Evolutionary conservation across 1,140 invertebrate genomes (phyloP).

Genomic region (Zelostemma sp.): DNA sequence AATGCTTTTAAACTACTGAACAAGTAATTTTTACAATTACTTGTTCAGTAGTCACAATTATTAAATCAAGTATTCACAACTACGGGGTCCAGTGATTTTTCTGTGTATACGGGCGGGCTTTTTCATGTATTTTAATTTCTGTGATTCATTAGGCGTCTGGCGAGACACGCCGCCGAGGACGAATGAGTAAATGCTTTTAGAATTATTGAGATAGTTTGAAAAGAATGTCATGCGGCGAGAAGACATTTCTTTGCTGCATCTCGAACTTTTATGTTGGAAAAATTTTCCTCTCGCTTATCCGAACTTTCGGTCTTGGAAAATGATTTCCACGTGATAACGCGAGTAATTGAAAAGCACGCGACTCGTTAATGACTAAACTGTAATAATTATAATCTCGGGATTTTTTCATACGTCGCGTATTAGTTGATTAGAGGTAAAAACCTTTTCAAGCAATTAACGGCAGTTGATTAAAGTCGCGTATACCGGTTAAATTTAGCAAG

Average conservation of each 20-base stretch:
- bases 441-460: constrained; percentile 25
- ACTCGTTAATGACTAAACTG: background rate
- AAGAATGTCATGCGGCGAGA: background rate
- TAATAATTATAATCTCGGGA: background rate
- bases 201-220: background rate
- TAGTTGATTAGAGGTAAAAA: background rate
- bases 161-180: too few relatives aligned
- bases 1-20: too few relatives aligned
- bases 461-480: constrained; percentile 24
- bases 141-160: constrained; percentile 31
- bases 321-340: too few relatives aligned
- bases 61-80: too few relatives aligned
- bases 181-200: background rate
- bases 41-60: too few relatives aligned
- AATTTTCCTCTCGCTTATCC: too few relatives aligned
- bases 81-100: too few relatives aligned
- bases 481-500: constrained; percentile 54
- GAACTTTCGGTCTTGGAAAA: too few relatives aligned
- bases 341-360: background rate
- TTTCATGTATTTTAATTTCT: constrained; percentile 41
- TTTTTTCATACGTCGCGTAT: background rate
- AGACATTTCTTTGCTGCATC: too few relatives aligned
- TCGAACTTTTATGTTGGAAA: too few relatives aligned
- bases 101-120: too few relatives aligned
- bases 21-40: too few relatives aligned